These are phyloP conservation scores for Gnathonemus longibarbis DNA, from an alignment of 2,113 vertebrate genomes.

Conservation along the genomic window DNA sequence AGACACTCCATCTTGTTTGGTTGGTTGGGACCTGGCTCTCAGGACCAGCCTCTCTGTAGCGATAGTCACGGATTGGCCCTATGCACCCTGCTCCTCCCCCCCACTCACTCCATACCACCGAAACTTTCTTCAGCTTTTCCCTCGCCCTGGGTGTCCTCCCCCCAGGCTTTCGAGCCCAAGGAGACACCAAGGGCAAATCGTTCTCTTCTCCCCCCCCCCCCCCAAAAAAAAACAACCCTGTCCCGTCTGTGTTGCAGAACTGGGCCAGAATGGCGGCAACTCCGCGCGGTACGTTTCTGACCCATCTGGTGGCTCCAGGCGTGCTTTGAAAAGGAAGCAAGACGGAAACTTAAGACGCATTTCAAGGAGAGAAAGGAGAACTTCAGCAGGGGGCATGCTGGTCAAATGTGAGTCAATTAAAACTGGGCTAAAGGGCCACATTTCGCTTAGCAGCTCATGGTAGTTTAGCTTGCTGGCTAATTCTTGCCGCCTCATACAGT, in stretches of 20 bases:
- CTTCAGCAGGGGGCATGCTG: neutral
- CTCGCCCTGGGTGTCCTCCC: neutral
- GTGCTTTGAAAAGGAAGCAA: neutral
- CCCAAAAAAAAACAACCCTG: neutral
- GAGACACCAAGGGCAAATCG: neutral
- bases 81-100: neutral
- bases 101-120: neutral
- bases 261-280: neutral
- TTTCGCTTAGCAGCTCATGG: neutral
- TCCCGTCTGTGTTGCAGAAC: neutral
- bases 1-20: neutral
- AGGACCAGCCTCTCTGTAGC: neutral
- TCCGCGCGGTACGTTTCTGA: neutral
- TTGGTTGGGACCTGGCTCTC: no score
- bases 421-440: neutral
- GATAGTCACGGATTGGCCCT: neutral
- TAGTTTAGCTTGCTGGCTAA: neutral
- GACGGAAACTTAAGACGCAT: neutral
- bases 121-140: neutral
- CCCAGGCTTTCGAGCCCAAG: neutral
- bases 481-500: neutral
- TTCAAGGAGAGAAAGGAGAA: neutral
- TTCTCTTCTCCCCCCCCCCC: no score
- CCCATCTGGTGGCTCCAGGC: neutral
- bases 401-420: neutral